These are phyloP conservation scores for Python bivittatus DNA, from an alignment of 2,113 vertebrate genomes.

Conservation along the genomic window DNA sequence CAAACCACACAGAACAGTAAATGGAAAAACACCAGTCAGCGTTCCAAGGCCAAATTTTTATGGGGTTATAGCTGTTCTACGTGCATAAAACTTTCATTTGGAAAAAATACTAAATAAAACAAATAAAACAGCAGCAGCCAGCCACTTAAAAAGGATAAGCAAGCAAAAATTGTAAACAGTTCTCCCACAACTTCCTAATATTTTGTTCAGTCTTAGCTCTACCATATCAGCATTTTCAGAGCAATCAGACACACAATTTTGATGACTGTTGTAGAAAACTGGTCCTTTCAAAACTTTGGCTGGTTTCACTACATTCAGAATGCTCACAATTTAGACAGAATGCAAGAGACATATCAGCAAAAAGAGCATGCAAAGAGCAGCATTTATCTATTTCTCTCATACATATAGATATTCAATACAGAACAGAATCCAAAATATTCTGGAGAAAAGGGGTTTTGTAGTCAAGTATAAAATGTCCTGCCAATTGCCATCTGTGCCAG, in stretches of 20 bases:
- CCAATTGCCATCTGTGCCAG: slow-evolving; percentile 35
- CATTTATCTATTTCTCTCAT: slow-evolving; percentile 26
- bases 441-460: slow-evolving; percentile 39
- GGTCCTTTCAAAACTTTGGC: not conserved
- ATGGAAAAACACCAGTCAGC: not conserved
- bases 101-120: accelerated
- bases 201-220: slow-evolving; percentile 24
- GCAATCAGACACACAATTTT: not conserved
- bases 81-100: accelerated
- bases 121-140: not conserved
- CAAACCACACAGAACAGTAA: not conserved
- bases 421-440: slow-evolving; percentile 39
- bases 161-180: not conserved
- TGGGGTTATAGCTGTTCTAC: not conserved
- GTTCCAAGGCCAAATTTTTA: not conserved
- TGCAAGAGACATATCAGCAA: not conserved
- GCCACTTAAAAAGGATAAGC: not conserved
- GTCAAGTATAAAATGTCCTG: slow-evolving; percentile 37
- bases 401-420: slow-evolving; percentile 1
- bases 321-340: not conserved
- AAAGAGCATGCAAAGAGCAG: slow-evolving; percentile 14
- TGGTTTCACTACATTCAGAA: not conserved
- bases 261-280: not conserved
- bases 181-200: slow-evolving; percentile 4
- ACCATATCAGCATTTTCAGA: not conserved